Evolutionary conservation across 2,888 invertebrate species (phyloP).

Genomic region (Lasioglossum calceatum): DNA sequence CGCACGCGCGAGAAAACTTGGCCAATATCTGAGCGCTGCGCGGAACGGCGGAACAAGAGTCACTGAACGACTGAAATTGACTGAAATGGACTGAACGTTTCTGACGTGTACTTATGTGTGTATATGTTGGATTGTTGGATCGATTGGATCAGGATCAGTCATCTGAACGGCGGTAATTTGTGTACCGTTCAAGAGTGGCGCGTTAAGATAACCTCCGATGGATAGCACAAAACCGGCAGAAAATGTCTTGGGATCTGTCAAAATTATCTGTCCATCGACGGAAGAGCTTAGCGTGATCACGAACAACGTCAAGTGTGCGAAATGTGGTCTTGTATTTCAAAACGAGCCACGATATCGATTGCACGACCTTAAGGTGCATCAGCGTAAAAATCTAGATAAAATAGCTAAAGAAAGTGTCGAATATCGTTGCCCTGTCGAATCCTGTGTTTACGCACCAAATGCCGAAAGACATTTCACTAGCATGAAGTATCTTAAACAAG

Average conservation of each 20-base stretch:
- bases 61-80: neutral
- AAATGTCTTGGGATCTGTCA: slow-evolving; percentile 46
- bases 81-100: too few relatives aligned
- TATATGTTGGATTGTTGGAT: slow-evolving; percentile 29
- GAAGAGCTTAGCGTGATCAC: slow-evolving; percentile 80
- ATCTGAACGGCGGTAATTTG: slow-evolving; percentile 27
- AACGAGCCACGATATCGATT: slow-evolving; percentile 80
- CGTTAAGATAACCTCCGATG: slow-evolving; percentile 57
- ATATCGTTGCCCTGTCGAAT: slow-evolving; percentile 81
- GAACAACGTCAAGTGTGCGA: slow-evolving; percentile 79
- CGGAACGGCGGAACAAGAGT: neutral
- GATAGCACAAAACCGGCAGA: slow-evolving; percentile 42
- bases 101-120: neutral
- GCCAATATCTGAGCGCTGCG: neutral
- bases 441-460: slow-evolving; percentile 79
- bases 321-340: slow-evolving; percentile 79
- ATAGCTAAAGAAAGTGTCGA: slow-evolving; percentile 75
- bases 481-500: slow-evolving; percentile 84
- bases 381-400: slow-evolving; percentile 77
- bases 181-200: slow-evolving; percentile 17
- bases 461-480: slow-evolving; percentile 79
- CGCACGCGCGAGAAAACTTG: too few relatives aligned
- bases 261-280: slow-evolving; percentile 78
- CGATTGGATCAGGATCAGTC: slow-evolving; percentile 25
- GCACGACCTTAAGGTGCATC: slow-evolving; percentile 81